Evolutionary conservation across 2,113 vertebrate genomes (phyloP).

Genomic region (Actinemys pallida): DNA sequence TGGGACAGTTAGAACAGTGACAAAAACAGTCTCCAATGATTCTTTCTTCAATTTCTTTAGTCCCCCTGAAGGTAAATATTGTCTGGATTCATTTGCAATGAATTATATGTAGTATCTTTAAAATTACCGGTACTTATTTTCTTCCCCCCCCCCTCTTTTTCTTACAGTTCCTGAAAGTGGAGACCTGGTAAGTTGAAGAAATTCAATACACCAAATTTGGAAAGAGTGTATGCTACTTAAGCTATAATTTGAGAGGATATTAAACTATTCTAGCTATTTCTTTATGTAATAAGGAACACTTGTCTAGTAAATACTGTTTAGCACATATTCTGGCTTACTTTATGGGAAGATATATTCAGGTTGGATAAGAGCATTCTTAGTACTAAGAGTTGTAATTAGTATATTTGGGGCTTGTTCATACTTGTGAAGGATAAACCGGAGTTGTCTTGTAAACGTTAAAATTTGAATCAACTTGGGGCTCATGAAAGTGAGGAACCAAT

Average conservation of each 20-base stretch:
- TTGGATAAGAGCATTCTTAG: background rate
- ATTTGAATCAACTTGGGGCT: background rate
- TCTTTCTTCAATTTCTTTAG: constrained; percentile 99
- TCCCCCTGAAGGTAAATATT: constrained; percentile 91
- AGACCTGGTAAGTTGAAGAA: constrained; percentile 88
- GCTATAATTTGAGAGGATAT: background rate
- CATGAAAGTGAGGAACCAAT: background rate
- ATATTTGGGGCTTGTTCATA: background rate
- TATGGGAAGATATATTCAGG: background rate
- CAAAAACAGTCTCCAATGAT: constrained; percentile 98
- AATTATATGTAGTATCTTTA: background rate
- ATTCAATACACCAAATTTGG: background rate
- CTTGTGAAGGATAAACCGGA: background rate
- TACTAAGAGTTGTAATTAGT: background rate
- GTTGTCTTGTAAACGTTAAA: background rate
- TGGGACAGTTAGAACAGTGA: constrained; percentile 96
- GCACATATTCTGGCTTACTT: background rate
- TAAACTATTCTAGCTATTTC: background rate
- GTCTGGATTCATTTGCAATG: background rate
- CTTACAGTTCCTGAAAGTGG: constrained; percentile 93
- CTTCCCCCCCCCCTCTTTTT: background rate
- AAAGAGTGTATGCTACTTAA: background rate
- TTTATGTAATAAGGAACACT: background rate
- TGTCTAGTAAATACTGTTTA: background rate
- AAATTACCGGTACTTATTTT: constrained; percentile 6